Evolutionary conservation across 2,888 invertebrate genomes (phyloP).

Genomic region (Dasypogon diadema): DNA sequence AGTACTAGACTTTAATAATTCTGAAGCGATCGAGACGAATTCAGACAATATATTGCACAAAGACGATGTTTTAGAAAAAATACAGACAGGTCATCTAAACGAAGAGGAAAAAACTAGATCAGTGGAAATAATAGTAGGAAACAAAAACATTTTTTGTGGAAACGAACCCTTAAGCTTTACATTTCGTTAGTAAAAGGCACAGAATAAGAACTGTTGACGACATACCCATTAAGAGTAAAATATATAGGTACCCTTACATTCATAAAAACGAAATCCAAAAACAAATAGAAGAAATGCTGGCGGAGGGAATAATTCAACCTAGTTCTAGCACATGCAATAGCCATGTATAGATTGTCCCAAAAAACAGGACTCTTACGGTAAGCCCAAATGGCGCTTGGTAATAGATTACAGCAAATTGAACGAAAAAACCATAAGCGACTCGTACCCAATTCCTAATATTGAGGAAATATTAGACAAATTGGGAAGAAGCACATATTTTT

Average conservation of each 20-base stretch:
- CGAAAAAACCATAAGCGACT: conserved; percentile 58
- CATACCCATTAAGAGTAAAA: neutral
- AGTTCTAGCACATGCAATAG: neutral
- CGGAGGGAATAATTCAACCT: neutral
- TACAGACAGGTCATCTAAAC: neutral
- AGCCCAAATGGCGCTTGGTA: conserved; percentile 49
- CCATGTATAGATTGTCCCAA: conserved; percentile 9
- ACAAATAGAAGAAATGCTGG: conserved; percentile 18
- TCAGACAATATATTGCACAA: neutral
- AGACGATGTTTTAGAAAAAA: neutral
- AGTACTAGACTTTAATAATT: neutral
- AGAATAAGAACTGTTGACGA: neutral
- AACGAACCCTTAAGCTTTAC: neutral
- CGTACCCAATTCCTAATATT: conserved; percentile 58
- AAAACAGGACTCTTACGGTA: conserved; percentile 17
- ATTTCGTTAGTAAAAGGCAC: conserved; percentile 1
- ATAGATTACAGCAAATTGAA: conserved; percentile 51
- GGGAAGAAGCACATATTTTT: conserved; percentile 59
- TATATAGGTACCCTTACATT: conserved; percentile 19
- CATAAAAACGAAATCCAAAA: neutral
- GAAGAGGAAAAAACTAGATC: neutral
- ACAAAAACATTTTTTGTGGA: neutral
- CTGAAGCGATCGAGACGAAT: neutral
- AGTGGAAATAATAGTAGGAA: neutral
- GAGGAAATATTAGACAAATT: conserved; percentile 59